Evolutionary conservation across 2,888 invertebrate species (phyloP).

Genomic region (Drosophila testacea): DNA sequence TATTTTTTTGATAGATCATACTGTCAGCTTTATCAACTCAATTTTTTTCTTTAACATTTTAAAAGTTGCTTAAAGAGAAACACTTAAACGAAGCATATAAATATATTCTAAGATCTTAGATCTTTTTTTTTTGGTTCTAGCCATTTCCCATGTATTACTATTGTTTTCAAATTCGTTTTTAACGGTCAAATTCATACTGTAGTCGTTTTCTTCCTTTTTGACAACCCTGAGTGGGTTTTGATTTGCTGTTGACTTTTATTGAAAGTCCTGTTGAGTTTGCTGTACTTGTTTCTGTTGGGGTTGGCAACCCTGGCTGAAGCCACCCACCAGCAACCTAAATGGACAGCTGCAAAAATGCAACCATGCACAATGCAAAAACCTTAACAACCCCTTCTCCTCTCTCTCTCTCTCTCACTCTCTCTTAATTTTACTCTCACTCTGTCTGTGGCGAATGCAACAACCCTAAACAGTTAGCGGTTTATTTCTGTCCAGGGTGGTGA

Average conservation of each 20-base stretch:
- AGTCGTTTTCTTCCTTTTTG: background rate
- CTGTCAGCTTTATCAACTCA: no score
- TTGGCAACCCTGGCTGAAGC: constrained; percentile 43
- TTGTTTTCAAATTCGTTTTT: no score
- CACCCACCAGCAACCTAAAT: constrained; percentile 27
- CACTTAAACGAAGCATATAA: no score
- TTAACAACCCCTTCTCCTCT: constrained; percentile 12
- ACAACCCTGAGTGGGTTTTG: constrained; percentile 2
- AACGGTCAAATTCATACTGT: no score
- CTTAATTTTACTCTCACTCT: constrained; percentile 2
- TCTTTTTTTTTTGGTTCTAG: no score
- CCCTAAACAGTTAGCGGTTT: constrained; percentile 40
- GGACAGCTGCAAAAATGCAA: constrained; percentile 65
- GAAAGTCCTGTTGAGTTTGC: constrained; percentile 5
- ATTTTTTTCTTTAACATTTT: no score
- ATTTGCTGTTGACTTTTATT: background rate
- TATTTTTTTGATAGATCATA: no score
- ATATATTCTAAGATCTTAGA: no score
- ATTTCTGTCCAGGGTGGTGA: constrained; percentile 39
- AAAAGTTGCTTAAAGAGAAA: no score
- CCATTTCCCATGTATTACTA: no score
- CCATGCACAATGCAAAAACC: constrained; percentile 29
- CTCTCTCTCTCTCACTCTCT: background rate
- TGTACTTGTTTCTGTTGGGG: constrained; percentile 11
- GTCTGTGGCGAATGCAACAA: constrained; percentile 33